Evolutionary conservation across 2,113 vertebrate genomes (phyloP).

Genomic region (Entomyzon cyanotis): DNA sequence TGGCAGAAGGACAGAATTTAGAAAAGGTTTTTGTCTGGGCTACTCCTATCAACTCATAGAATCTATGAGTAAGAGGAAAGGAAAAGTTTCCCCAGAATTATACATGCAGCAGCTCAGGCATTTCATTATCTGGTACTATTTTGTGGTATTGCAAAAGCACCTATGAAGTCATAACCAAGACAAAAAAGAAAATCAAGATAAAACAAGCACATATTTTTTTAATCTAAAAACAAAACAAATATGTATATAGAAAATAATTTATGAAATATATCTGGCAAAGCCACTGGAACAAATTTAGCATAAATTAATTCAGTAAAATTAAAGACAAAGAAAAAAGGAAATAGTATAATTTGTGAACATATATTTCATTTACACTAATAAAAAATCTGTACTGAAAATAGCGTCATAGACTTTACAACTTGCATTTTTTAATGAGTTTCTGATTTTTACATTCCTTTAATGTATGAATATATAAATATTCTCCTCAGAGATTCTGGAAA

Average conservation of each 20-base stretch:
- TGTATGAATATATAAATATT: not conserved
- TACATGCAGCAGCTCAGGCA: not conserved
- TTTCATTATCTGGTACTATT: not conserved
- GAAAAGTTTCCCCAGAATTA: not conserved
- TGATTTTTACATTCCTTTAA: not conserved
- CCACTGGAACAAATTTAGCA: not conserved
- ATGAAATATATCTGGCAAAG: not conserved
- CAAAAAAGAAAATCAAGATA: not conserved
- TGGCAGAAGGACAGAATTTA: not conserved
- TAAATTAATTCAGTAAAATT: slow-evolving; percentile 4
- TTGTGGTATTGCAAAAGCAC: not conserved
- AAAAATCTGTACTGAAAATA: not conserved
- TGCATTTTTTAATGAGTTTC: not conserved
- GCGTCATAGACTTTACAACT: not conserved
- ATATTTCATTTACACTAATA: not conserved
- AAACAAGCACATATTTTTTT: not conserved
- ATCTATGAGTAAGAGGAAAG: not conserved
- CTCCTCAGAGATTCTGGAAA: not conserved
- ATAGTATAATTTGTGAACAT: not conserved
- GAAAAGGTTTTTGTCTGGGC: not conserved
- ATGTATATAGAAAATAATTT: slow-evolving; percentile 1
- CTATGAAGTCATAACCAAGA: not conserved
- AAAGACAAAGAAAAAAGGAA: not conserved
- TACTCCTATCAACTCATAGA: not conserved
- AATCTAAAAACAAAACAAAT: not conserved